Evolutionary conservation across 2,888 invertebrate genomes (phyloP).

Genomic region (Limnephilus rhombicus): DNA sequence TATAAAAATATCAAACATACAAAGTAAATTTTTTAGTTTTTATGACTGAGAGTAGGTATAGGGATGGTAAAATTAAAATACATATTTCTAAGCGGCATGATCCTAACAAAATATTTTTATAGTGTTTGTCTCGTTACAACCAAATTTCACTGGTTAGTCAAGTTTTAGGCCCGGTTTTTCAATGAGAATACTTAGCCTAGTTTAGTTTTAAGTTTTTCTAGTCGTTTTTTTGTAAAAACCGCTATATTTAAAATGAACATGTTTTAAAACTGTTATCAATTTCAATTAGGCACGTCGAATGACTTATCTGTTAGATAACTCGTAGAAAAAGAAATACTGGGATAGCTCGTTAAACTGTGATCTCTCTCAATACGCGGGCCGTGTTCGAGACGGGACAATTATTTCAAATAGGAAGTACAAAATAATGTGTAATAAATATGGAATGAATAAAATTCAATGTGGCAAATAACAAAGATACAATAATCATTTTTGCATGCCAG

Average conservation of each 20-base stretch:
- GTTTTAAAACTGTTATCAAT: not conserved
- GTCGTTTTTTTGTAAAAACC: not conserved
- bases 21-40: constrained; percentile 24
- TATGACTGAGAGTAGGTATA: not conserved
- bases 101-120: not conserved
- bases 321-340: not conserved
- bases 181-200: constrained; percentile 4
- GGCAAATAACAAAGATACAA: not conserved
- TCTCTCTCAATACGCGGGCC: not conserved
- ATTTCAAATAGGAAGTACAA: not conserved
- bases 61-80: not conserved
- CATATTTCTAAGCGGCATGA: not conserved
- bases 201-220: not conserved
- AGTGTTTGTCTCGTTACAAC: not conserved
- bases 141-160: not conserved
- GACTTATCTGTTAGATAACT: not conserved
- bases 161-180: constrained; percentile 19
- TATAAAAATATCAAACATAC: constrained; percentile 47
- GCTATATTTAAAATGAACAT: not conserved
- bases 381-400: not conserved
- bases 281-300: not conserved
- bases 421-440: not conserved
- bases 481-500: not conserved
- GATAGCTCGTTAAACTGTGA: not conserved
- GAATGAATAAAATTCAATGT: not conserved